Evolutionary conservation across 2,888 invertebrate species (phyloP), one percentile per base, ranked within the genome.

Genomic region (Lacanobia oleracea): DNA sequence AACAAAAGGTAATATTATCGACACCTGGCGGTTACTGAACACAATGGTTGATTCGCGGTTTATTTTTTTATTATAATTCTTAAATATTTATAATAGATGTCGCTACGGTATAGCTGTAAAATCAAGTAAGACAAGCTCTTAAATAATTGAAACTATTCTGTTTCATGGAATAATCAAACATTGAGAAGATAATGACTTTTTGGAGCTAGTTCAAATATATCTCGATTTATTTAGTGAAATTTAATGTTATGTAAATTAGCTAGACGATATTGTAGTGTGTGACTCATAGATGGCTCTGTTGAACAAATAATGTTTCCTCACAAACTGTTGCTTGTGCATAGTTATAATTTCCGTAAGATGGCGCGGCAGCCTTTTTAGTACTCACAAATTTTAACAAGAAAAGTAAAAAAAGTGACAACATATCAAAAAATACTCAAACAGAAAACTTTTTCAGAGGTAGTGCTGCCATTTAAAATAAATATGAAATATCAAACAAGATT

Each of bases 1-100:
- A 92, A 89, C 88, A 91, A 90, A 89, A 87, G 86, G 83, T 79
- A 53, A 72, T 73, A 76, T 68, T 81, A 75, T 79, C 79, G 92
- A 88, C 94, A 93, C 90, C 94, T 93, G 89, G 87, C 83, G 88
- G 79, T 57, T 64, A 62, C 66, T 73, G 67, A 57, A 69, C 64
- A 82, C 57, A 79, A 70, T 74, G 56, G 53, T 67, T 69, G 63
- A 77, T 80, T 83, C 79, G 64, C 33, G 59, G 12, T 67, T 67
- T 63, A 62, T 40, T 54, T 33, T 33, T 56, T 60, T 67, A 16
- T 37, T 45, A 18, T 66, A 40, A n/a, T 74, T 67, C 48, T 9
- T 53, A 9, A 70, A 59, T 57, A 53, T 40, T 9, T 16, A 9
- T 59, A 71, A 72, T 69, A 86, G 84, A 86, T 84, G 84, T 79